Percentiles rank a stretch among this genome's conserved stretches.
phyloP scores from a whole-genome alignment of 2,888 invertebrate genomes.

The Adelognathus sp. region DNA sequence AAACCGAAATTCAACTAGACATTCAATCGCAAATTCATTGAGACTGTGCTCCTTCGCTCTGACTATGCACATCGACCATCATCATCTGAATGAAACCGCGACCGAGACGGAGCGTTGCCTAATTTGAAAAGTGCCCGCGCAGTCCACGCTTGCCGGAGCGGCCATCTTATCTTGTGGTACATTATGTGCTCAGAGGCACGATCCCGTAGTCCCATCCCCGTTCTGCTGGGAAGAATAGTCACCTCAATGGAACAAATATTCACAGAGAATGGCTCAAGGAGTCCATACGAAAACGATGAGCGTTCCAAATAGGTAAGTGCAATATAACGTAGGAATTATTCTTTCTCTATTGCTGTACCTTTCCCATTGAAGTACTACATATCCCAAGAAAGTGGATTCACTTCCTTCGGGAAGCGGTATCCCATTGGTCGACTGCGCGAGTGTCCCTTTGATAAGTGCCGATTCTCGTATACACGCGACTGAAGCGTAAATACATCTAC shows the following conservation, averaged over 20 bases:
- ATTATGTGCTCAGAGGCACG: too few species aligned
- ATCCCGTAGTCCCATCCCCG: not conserved
- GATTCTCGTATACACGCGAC: not conserved
- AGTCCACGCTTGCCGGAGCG: too few species aligned
- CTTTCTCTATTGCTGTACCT: too few species aligned
- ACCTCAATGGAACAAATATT: not conserved
- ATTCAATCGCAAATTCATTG: too few species aligned
- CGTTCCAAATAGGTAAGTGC: not conserved
- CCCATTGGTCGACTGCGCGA: not conserved
- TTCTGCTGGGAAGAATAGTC: not conserved
- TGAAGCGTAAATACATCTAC: not conserved
- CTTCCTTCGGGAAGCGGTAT: not conserved
- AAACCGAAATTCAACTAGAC: too few species aligned
- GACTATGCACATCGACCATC: too few species aligned
- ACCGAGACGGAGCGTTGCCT: too few species aligned
- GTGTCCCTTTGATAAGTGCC: slow-evolving; percentile 32
- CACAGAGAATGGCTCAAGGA: not conserved
- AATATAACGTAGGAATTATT: not conserved
- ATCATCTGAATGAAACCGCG: too few species aligned
- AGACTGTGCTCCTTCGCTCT: too few species aligned
- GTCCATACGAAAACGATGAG: not conserved
- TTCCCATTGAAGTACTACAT: not conserved
- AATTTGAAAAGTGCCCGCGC: too few species aligned
- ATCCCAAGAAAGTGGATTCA: not conserved
- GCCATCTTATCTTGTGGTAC: too few species aligned